Base-by-base conservation (phyloP, 2,797 vertebrate genomes). In the Pipistrellus kuhlii region DNA sequence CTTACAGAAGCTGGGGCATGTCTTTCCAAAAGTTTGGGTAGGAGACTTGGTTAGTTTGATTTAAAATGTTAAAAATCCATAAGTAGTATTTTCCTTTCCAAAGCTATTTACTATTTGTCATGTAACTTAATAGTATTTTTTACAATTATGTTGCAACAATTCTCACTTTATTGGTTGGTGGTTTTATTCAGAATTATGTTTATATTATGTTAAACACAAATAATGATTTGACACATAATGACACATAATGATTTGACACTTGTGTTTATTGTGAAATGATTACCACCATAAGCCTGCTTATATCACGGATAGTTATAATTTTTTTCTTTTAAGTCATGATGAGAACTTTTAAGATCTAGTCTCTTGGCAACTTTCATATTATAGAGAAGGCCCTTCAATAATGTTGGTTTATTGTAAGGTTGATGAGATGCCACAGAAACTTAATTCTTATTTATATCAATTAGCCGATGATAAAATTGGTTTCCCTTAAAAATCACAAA, bases 141-240 rank as follows among this genome's bases (percentile, higher is more conserved):
- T 68, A n/a, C 3, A 62, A 53, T 69, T 75, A 15, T 62, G 7
- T 57, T 91, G 27, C 23, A 3, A 53, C 27, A 85, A 8, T 91
- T 88, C 85, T 46, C 7, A 72, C 27, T 81, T 81, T 82, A 68
- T 73, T 89, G 48, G 69, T 82, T 20, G 38, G 18, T 83, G 18
- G 5, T 17, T 86, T 89, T 83, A 72, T 71, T 85, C 41, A 77
- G 48, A 94, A 83, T 92, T 69, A 73, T 53, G 35, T 84, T 92
- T 35, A 48, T 17, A 73, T 66, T 82, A 73, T 51, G 86, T 93
- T 94, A 59, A 59, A 59, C 57, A 30, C 25, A 59, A 59, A 59
- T 30, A 27, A 27, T 11, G 27, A 59, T 41, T 41, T 41, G 38
- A 41, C 38, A 41, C 38, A 59, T 59, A 5, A 59, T 59, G 57